Conservation (phyloP, 37 sponge, comb jelly and placozoan species). For the Mnemiopsis leidyi region DNA sequence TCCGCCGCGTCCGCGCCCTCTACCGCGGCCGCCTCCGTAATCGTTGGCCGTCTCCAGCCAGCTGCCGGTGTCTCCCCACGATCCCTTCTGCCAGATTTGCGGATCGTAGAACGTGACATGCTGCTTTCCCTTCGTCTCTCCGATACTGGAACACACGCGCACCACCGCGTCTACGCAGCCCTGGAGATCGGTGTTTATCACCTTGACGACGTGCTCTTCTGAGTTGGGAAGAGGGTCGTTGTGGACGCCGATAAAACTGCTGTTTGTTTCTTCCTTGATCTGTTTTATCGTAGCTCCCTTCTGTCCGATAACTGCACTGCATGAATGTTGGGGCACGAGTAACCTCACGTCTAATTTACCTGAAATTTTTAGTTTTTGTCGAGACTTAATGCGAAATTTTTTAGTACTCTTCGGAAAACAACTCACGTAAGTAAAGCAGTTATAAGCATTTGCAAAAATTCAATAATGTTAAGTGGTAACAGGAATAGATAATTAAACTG, state of each 20-base stretch:
- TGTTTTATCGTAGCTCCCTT: constrained; percentile 21
- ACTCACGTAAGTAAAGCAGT: no score
- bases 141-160: background rate
- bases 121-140: background rate
- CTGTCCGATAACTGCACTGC: constrained; percentile 28
- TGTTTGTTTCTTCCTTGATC: constrained; percentile 19
- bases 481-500: no score
- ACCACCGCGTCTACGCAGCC: constrained; percentile 32
- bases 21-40: background rate
- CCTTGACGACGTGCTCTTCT: constrained; percentile 48
- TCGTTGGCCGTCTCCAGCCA: constrained; percentile 18
- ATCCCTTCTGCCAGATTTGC: constrained; percentile 15
- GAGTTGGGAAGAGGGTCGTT: constrained; percentile 39
- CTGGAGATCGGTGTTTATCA: background rate
- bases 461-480: no score
- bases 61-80: constrained; percentile 20
- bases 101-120: constrained; percentile 51
- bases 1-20: constrained; percentile 3
- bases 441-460: no score
- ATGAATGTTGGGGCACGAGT: constrained; percentile 2
- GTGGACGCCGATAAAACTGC: background rate
- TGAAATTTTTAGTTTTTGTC: no score
- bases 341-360: constrained; percentile 7
- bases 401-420: no score
- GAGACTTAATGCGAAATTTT: no score